Evolutionary conservation across 2,888 invertebrate genomes (phyloP).

Genomic region (Prosapia bicincta): DNA sequence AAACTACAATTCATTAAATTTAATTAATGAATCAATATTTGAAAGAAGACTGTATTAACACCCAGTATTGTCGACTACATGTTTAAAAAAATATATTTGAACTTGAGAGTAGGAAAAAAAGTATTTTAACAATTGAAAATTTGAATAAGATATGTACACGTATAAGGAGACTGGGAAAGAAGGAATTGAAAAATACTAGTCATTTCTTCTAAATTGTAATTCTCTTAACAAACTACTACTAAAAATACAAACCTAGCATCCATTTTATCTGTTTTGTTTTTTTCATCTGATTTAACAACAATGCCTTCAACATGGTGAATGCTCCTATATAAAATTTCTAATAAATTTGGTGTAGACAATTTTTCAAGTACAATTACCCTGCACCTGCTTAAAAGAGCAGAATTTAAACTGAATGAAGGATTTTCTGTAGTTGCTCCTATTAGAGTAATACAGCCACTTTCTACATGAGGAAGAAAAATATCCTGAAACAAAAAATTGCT

Average conservation of each 20-base stretch:
- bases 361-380: conserved; percentile 73
- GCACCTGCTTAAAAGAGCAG: conserved; percentile 73
- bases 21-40: too few species aligned
- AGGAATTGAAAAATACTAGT: too few species aligned
- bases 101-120: too few species aligned
- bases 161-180: too few species aligned
- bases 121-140: too few species aligned
- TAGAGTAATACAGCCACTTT: conserved; percentile 67
- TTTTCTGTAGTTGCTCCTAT: conserved; percentile 86
- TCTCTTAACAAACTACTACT: too few species aligned
- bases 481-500: conserved; percentile 51
- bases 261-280: not conserved
- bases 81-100: too few species aligned
- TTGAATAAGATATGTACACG: too few species aligned
- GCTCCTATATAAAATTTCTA: conserved; percentile 60
- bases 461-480: conserved; percentile 73
- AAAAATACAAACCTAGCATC: conserved; percentile 7
- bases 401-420: conserved; percentile 81
- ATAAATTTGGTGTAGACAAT: conserved; percentile 56
- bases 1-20: too few species aligned
- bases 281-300: conserved; percentile 17
- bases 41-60: too few species aligned
- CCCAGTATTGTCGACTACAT: too few species aligned
- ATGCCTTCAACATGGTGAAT: conserved; percentile 34
- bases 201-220: too few species aligned